phyloP scores from a whole-genome alignment of 2,888 invertebrate species.

The Eilema depressum region DNA sequence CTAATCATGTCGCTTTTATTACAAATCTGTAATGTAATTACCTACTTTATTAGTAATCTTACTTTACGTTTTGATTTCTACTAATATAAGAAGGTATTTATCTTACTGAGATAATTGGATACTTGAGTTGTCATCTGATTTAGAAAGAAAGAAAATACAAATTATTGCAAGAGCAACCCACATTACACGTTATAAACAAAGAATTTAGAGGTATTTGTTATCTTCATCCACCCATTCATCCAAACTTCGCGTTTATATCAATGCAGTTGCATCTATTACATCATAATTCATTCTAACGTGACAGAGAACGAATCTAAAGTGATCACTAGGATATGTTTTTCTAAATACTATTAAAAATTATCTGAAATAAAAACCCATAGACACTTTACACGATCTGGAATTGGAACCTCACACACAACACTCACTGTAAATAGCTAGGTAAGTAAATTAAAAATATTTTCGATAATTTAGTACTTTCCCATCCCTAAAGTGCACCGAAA shows the following conservation, averaged over 20 bases:
- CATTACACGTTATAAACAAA: no score
- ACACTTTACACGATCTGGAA: background rate
- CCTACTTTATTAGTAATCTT: constrained; percentile 4
- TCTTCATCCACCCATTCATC: no score
- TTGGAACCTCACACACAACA: background rate
- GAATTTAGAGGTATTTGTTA: background rate
- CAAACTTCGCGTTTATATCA: no score
- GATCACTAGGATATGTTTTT: no score
- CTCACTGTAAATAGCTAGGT: background rate
- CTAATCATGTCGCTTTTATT: constrained; percentile 12
- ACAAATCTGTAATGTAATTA: constrained; percentile 3
- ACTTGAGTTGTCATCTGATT: background rate
- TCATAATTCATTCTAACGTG: no score
- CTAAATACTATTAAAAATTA: background rate
- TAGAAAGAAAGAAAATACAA: no score
- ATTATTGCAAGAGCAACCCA: no score
- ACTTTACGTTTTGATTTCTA: background rate
- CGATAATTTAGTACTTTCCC: constrained; percentile 15
- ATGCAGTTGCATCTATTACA: no score
- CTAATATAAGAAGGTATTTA: background rate
- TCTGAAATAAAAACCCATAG: background rate
- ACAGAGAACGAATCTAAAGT: no score
- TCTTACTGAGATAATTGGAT: background rate
- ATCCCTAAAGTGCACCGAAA: constrained; percentile 52
- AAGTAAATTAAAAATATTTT: background rate